Evolutionary conservation across 2,888 invertebrate genomes (phyloP), one percentile per base, ranked within the genome.

Genomic region (Mythimna vitellina): DNA sequence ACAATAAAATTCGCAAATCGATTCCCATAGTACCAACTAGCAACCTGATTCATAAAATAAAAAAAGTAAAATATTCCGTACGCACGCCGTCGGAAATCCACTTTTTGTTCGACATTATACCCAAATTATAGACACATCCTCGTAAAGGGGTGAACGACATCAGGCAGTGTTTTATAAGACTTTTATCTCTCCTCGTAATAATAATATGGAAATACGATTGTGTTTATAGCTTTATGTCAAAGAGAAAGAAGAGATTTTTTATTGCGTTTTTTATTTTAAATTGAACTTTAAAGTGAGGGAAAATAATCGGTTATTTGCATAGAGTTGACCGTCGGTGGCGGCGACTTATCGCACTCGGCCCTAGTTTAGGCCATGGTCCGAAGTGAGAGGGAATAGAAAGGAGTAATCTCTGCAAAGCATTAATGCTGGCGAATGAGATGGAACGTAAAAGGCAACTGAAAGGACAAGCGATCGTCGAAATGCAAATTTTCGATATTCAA

Each of bases 151-250:
- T 91, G 90, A 92, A 91, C 71, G 91, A 89, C 91, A 89, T 87
- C 63, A 80, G 82, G 90, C 89, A 89, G 87, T 91, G 89, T 90
- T 87, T 74, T 71, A 66, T 63, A 81, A 85, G 75, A 80, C 73
- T 84, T 86, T 87, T 86, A 88, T 87, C 86, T 87, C 81, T 76
- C 82, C 81, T 86, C 84, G 84, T 89, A 88, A 89, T 89, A 88
- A 86, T 51, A 68, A 42, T 90, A 92, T 90, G 89, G 88, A 91
- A 93, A 93, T 92, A 87, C 88, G 89, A 89, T 90, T 88, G 82
- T 87, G 87, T 90, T 91, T 89, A 92, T 79, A 81, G 81, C 86
- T 79, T 82, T 74, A 83, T 0, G 74, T 88, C 89, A 90, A 90
- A 89, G n/a, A n/a, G n/a, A n/a, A n/a, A n/a, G n/a, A n/a, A n/a